Percentiles rank a stretch among this genome's conserved stretches.
These are phyloP conservation scores for Drosophila kuntzei DNA, from an alignment of 2,888 invertebrate species.

Conservation along the genomic window DNA sequence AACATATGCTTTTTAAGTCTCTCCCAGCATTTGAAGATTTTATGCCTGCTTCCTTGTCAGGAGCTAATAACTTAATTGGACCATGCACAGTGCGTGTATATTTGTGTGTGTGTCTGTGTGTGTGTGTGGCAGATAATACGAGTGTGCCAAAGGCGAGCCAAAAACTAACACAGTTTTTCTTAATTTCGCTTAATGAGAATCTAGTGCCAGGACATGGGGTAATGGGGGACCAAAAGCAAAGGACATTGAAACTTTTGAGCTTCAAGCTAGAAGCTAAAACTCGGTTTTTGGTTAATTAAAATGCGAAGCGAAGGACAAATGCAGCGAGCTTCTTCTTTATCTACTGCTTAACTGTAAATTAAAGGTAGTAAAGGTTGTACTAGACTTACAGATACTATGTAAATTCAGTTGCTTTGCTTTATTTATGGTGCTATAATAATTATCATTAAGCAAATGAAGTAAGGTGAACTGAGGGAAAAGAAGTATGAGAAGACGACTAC, in stretches of 20 bases:
- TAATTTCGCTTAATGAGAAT: constrained; percentile 73
- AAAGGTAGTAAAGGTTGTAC: constrained; percentile 28
- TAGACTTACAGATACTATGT: constrained; percentile 5
- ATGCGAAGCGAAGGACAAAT: constrained; percentile 42
- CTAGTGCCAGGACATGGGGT: constrained; percentile 50
- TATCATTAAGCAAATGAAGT: constrained; percentile 53
- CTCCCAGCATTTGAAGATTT: constrained; percentile 54
- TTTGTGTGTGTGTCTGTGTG: constrained; percentile 6
- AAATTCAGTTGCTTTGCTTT: constrained; percentile 22
- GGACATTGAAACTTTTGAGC: constrained; percentile 51
- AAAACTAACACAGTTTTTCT: constrained; percentile 68
- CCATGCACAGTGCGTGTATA: constrained; percentile 70
- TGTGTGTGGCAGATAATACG: constrained; percentile 29
- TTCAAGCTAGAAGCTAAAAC: constrained; percentile 32
- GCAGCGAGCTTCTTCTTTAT: not conserved
- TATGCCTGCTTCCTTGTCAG: not conserved
- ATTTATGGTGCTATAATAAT: constrained; percentile 65
- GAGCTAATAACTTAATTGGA: constrained; percentile 78
- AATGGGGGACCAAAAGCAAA: constrained; percentile 39
- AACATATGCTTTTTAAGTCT: constrained; percentile 73
- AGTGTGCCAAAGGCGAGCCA: constrained; percentile 42
- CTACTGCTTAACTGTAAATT: constrained; percentile 23
- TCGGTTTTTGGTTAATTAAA: constrained; percentile 59
- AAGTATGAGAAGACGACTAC: constrained; percentile 21
- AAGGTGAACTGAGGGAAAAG: not conserved